Conservation (phyloP, 2,797 vertebrate genomes). For the Malacoraja senta region DNA sequence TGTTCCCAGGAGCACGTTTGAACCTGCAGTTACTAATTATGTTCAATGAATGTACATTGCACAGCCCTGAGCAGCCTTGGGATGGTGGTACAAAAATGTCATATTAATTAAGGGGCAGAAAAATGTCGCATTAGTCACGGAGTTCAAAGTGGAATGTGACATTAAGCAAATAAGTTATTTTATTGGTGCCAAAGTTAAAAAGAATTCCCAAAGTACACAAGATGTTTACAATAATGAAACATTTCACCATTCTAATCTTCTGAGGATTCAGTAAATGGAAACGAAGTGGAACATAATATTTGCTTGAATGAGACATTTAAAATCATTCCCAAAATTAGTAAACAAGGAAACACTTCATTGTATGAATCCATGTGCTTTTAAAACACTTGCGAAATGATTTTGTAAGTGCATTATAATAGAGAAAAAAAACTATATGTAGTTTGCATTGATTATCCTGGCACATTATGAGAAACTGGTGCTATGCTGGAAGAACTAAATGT, state of each 20-base stretch:
- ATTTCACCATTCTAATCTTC: neutral
- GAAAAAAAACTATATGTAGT: neutral
- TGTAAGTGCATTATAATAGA: neutral
- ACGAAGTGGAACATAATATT: neutral
- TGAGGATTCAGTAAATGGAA: neutral
- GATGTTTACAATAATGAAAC: neutral
- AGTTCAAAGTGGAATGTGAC: neutral
- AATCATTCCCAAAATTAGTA: slow-evolving; percentile 11
- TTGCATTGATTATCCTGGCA: neutral
- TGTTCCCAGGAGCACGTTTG: neutral
- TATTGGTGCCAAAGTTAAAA: neutral
- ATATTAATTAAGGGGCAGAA: neutral
- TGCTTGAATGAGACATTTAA: neutral
- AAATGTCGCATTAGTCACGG: neutral
- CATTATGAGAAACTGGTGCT: neutral
- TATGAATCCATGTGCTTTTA: neutral
- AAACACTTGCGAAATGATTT: neutral
- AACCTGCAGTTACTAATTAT: neutral
- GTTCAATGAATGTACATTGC: neutral
- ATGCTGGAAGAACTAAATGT: neutral
- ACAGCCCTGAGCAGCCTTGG: neutral
- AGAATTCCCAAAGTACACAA: neutral
- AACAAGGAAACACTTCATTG: neutral
- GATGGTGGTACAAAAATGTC: slow-evolving; percentile 8
- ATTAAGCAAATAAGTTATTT: neutral